Conservation (phyloP, 37 sponge, comb jelly and placozoan genomes). For the Dysidea cf. avara region DNA sequence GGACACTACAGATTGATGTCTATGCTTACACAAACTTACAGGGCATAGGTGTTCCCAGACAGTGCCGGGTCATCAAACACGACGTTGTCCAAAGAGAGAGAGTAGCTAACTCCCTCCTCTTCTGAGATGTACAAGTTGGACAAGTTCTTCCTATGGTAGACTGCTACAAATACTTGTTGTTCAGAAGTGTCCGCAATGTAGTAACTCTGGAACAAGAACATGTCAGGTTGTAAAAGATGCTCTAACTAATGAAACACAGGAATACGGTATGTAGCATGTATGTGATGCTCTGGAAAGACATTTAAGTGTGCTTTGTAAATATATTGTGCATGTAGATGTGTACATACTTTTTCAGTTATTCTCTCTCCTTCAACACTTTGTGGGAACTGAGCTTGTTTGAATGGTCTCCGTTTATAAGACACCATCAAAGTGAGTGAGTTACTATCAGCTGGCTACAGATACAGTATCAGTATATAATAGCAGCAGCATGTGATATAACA, state of each 20-base stretch:
- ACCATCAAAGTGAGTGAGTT: neutral
- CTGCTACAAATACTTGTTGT: slow-evolving; percentile 58
- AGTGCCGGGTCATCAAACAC: slow-evolving; percentile 43
- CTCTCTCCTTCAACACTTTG: neutral
- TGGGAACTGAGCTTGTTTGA: slow-evolving; percentile 22
- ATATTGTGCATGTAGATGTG: too few relatives aligned
- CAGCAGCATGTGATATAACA: too few relatives aligned
- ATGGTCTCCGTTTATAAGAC: slow-evolving; percentile 5
- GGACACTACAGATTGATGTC: too few relatives aligned
- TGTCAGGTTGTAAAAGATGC: too few relatives aligned
- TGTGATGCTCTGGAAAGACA: too few relatives aligned
- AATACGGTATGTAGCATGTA: too few relatives aligned
- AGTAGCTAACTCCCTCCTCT: slow-evolving; percentile 26
- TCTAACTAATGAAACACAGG: too few relatives aligned
- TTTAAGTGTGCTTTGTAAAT: too few relatives aligned
- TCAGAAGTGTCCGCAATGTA: slow-evolving; percentile 55
- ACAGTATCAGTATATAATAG: too few relatives aligned
- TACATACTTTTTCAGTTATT: slow-evolving; percentile 8
- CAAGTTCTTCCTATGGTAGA: slow-evolving; percentile 44
- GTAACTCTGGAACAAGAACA: slow-evolving; percentile 14
- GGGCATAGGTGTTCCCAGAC: slow-evolving; percentile 5
- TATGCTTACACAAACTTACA: neutral
- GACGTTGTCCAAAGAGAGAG: slow-evolving; percentile 53
- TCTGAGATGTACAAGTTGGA: slow-evolving; percentile 68
- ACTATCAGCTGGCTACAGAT: neutral